Base-by-base conservation (phyloP, 2,888 invertebrate genomes). In the Conchocele bisecta region DNA sequence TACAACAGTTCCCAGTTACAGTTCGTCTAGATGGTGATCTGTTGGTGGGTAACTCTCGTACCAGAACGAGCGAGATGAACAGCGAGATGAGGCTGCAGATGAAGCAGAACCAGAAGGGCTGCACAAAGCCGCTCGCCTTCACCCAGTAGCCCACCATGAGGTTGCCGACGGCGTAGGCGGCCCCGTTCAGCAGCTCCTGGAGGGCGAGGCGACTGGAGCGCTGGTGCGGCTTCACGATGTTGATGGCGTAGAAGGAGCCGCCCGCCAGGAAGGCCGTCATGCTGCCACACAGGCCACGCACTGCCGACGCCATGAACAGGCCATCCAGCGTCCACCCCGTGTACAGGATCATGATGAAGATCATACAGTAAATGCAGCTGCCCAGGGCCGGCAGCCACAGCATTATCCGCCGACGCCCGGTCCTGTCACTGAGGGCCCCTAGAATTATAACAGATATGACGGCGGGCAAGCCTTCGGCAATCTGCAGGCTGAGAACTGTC, bases 351-450 rank as follows among this genome's bases (percentile, higher is more conserved):
- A 87, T 59, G 15, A 87, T 83, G 67, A 86, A 88, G 26, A 88
- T 86, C 17, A 90, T 71, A 5, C 85, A 86, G 69, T 89, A 89
- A 11, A 88, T 24, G 7, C 86, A 79, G 54, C 85, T 87, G 28
- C 90, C 90, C 1, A 89, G 68, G 6, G 88, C 83, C 6, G 90
- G 90, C 48, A 90, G 61, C 89, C 89, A 89, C 60, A 90, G 76
- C 54, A 90, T 79, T 48, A 90, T 89, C 60, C 84, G 88, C 29
- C 89, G 78, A 29, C 86, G 72, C 1, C 89, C 89, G 13, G 87
- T 89, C 44, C 87, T 74, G 57, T 90, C 90, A 82, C 90, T 89
- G 46, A 88, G 81, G 37, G 86, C 88, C n/a, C 90, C 90, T 3
- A 89, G 79, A 41, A 90, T 84, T 17, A 90, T 83, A 1, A 90